Evolutionary conservation across 2,888 invertebrate species (phyloP).

Genomic region (Aspidiotus rigidus): DNA sequence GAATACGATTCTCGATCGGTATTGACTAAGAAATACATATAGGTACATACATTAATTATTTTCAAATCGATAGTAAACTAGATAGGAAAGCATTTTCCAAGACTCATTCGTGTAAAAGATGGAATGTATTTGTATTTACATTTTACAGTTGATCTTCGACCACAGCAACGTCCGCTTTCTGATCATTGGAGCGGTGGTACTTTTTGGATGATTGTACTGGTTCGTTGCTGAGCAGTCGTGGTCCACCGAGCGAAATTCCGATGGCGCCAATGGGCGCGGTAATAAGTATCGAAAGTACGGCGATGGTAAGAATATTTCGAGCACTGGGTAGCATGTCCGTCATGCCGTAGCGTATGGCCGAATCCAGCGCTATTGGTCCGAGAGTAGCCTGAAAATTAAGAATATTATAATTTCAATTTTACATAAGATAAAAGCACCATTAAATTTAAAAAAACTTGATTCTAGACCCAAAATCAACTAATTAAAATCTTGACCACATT

Average conservation of each 20-base stretch:
- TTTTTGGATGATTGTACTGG: conserved; percentile 4
- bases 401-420: too few species aligned
- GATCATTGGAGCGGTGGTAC: conserved; percentile 5
- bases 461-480: neutral
- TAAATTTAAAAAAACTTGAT: neutral
- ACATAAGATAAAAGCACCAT: too few species aligned
- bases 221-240: conserved; percentile 23
- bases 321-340: conserved; percentile 21
- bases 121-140: conserved; percentile 4
- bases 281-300: conserved; percentile 43
- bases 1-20: too few species aligned
- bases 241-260: conserved; percentile 37
- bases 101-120: too few species aligned
- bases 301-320: conserved; percentile 41
- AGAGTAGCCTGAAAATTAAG: conserved; percentile 51
- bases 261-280: conserved; percentile 44
- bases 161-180: conserved; percentile 22
- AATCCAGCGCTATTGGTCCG: conserved; percentile 54
- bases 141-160: conserved; percentile 30
- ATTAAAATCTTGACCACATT: too few species aligned
- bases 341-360: conserved; percentile 43
- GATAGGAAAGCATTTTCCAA: neutral
- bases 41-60: too few species aligned
- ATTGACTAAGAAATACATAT: too few species aligned
- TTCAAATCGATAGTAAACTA: too few species aligned